These are phyloP conservation scores for Cygnus atratus DNA, from an alignment of 2,113 vertebrate species.

Conservation along the genomic window DNA sequence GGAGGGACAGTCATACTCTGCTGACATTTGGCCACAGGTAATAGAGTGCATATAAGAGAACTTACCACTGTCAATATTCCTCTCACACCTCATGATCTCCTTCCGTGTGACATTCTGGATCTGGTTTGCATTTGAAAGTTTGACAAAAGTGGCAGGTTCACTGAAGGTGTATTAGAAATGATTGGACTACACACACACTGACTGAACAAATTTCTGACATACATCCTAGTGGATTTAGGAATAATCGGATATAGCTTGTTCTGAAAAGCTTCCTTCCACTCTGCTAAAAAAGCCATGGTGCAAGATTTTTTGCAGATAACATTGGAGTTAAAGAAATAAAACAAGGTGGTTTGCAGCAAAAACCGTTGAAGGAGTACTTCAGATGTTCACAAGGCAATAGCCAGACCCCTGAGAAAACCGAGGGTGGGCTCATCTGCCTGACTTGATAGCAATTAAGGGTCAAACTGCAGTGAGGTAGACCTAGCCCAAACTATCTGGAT, in stretches of 20 bases:
- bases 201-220: neutral
- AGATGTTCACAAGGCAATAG: neutral
- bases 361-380: neutral
- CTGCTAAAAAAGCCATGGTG: neutral
- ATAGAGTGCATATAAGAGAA: neutral
- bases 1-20: neutral
- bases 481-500: neutral
- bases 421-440: neutral
- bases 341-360: neutral
- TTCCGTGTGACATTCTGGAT: neutral
- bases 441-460: neutral
- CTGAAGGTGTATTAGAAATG: neutral
- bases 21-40: neutral
- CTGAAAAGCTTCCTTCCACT: neutral
- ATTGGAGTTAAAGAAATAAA: neutral
- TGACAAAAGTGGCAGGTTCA: neutral
- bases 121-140: neutral
- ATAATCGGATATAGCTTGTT: neutral
- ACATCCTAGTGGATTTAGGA: neutral
- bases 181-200: fast-evolving
- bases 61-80: neutral
- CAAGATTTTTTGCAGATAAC: neutral
- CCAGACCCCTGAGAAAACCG: neutral
- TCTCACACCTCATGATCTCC: neutral
- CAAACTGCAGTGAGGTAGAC: neutral